Base-by-base conservation (phyloP, 2,797 vertebrate genomes). In the Falco cherrug region DNA sequence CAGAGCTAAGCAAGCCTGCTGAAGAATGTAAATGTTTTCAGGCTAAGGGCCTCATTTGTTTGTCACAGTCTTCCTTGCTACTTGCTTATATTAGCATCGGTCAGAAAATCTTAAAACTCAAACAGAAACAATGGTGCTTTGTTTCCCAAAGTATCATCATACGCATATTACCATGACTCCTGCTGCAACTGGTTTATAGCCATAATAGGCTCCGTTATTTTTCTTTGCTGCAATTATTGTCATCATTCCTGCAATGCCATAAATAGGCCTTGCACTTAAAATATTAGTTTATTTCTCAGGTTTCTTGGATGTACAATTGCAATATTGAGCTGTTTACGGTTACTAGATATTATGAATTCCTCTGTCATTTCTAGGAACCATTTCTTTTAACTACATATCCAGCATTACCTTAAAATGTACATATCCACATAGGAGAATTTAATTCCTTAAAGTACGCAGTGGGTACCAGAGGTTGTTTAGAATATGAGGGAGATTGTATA, bases 251-350 rank as follows among this genome's bases (percentile, higher is more conserved):
- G 82, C 74, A 87, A 74, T 25, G 48, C 39, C 81, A 68, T 67
- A 89, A 92, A 68, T 13, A 84, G 83, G 74, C 74, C 35, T 35
- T 51, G 50, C 45, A 90, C 37, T 94, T 90, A 76, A 85, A 91
- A 91, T 64, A 70, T 54, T 79, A 68, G 61, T 79, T 96, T 89
- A 57, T 84, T 90, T 81, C 67, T 85, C 89, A 57, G 53, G 47
- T 82, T 96, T 86, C 75, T 90, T 93, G 94, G 57, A 85, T 53
- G 48, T 20, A 47, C 76, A 92, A 69, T 60, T 63, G 60, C 67
- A 93, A 75, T 88, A 77, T 26, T 57, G 51, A 95, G n/a, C 45
- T 84, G 67, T 77, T 94, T 75, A 92, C 14, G 8, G 60, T 56
- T 83, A 80, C 54, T 63, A 57, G 51, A 35, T 29, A 33, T 75